A percentile compares a stretch with the other conserved stretches of the same genome.
Evolutionary conservation across 2,113 vertebrate genomes (phyloP).

Genomic region (Megaceryle torquata): DNA sequence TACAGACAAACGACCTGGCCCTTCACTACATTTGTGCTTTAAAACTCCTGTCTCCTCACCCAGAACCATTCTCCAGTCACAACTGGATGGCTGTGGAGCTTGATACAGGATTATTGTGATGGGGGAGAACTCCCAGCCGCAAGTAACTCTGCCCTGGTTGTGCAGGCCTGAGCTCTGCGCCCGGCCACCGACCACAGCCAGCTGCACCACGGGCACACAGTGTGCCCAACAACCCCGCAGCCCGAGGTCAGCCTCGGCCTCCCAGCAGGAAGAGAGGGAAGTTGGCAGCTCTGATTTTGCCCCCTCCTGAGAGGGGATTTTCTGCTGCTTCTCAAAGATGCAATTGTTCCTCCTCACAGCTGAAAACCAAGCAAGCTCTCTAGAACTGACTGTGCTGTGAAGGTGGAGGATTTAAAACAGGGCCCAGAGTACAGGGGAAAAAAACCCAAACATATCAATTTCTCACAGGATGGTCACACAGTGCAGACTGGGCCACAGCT

Average conservation of each 20-base stretch:
- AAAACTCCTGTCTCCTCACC: background rate
- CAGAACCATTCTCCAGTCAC: background rate
- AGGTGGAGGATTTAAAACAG: background rate
- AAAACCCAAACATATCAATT: too few species aligned
- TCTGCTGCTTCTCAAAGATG: background rate
- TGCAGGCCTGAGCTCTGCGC: background rate
- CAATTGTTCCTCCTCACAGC: background rate
- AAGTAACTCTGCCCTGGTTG: background rate
- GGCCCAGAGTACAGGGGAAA: background rate
- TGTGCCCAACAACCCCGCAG: accelerated
- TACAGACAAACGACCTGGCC: background rate
- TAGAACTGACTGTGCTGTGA: background rate
- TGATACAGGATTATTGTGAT: background rate
- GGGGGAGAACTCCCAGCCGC: background rate
- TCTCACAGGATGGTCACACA: background rate
- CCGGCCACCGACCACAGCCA: background rate
- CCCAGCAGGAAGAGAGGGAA: background rate
- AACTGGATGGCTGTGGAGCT: background rate
- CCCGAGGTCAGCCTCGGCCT: background rate
- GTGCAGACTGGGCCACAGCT: background rate
- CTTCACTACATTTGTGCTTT: background rate
- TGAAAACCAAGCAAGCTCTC: background rate
- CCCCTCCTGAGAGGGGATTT: background rate
- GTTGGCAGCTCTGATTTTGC: background rate
- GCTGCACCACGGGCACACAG: background rate